Evolutionary conservation across 2,113 vertebrate species (phyloP), one percentile per base, ranked within the genome.

Genomic region (Eurypyga helias): DNA sequence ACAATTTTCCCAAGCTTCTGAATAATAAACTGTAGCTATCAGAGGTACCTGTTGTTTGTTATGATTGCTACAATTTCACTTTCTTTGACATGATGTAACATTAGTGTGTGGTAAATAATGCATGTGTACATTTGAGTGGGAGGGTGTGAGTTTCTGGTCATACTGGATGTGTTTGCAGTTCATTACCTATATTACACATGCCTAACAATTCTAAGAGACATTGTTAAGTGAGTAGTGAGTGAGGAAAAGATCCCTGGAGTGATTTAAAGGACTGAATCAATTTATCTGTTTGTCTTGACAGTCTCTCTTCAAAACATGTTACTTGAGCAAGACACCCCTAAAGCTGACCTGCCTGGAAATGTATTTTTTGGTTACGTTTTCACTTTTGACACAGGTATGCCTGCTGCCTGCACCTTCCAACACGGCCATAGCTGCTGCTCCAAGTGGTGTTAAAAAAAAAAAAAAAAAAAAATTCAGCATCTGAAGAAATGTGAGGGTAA

Each of bases 221-320:
- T 62, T 90, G 97, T 92, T 93, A 60, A 77, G 52, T 57, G 79
- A 96, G 77, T 61, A 96, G 65, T 54, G 69, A 96, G 85, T 61
- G 61, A 94, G 76, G 94, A 93, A 91, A 96, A 84, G 62, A 95
- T 90, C 77, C 51, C 80, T 84, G 77, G 83, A 97, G 66, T 81
- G 45, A 85, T 97, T 97, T 96, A 51, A 94, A 85, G 41, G 55
- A 43, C 54, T 89, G 87, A 96, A 95, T 97, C 93, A 81, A 83
- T 96, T 89, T 91, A 81, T 95, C 34, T 90, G 31, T 97, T 95
- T 96, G 29, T 91, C 49, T 66, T 92, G 87, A 94, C 70, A 60
- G 46, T 81, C 10, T 94, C n/a, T 90, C 52, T 94, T 91, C 26
- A 80, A 95, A 93, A 89, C 43, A 10, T 28, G 21, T 58, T 84